A percentile compares a stretch with the other conserved stretches of the same genome.
These are phyloP conservation scores for Drosophila algonquin DNA, from an alignment of 2,888 invertebrate genomes.

Conservation along the genomic window DNA sequence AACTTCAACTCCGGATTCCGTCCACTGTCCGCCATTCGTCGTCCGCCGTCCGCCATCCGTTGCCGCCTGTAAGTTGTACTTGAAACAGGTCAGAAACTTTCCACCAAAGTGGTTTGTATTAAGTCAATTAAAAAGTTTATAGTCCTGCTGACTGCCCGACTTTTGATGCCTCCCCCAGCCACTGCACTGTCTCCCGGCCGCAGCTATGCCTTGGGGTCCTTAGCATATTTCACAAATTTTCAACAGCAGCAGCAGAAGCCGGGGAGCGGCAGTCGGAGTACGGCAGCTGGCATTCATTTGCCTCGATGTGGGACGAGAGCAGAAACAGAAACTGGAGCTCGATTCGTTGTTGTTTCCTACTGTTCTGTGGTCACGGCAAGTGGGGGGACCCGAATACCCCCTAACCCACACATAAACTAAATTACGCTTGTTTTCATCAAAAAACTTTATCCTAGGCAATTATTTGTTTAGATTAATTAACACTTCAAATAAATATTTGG, in stretches of 20 bases:
- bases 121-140: conserved; percentile 78
- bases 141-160: conserved; percentile 77
- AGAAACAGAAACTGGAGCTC: conserved; percentile 4
- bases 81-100: conserved; percentile 77
- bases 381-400: background rate
- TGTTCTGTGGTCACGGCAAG: conserved; percentile 53
- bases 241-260: conserved; percentile 43
- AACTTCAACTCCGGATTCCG: conserved; percentile 52
- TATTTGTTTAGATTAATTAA: conserved; percentile 79
- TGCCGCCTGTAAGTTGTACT: conserved; percentile 61
- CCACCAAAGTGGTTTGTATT: conserved; percentile 79
- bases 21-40: background rate
- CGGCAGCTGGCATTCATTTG: conserved; percentile 60
- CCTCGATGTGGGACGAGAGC: conserved; percentile 20
- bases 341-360: conserved; percentile 39
- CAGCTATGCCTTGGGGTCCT: conserved; percentile 36
- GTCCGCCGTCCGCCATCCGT: conserved; percentile 4
- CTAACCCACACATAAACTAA: conserved; percentile 58
- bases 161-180: conserved; percentile 58
- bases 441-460: conserved; percentile 73
- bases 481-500: conserved; percentile 77
- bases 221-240: conserved; percentile 72
- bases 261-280: background rate
- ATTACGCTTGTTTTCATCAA: conserved; percentile 77
- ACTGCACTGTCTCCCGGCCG: conserved; percentile 17